Percentiles rank a stretch among this genome's conserved stretches.
Evolutionary conservation across 2,888 invertebrate genomes (phyloP).

Genomic region (Philaethria dido): DNA sequence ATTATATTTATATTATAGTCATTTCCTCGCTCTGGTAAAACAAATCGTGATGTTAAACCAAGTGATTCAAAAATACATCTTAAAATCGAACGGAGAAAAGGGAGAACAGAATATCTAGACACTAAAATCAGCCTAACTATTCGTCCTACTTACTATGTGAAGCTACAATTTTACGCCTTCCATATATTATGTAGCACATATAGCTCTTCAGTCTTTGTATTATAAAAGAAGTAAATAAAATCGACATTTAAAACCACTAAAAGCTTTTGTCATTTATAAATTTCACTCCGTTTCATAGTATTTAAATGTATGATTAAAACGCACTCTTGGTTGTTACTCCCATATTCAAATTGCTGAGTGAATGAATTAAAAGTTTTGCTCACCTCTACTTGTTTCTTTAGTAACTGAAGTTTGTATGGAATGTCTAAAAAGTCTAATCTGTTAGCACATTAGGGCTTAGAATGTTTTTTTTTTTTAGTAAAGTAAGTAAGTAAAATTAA

Average conservation of each 20-base stretch:
- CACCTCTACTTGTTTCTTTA: slow-evolving; percentile 35
- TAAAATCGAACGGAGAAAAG: too few species aligned
- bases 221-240: slow-evolving; percentile 23
- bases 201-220: background rate
- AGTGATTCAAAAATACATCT: too few species aligned
- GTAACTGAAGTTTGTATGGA: slow-evolving; percentile 31
- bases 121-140: too few species aligned
- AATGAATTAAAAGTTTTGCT: slow-evolving; percentile 42
- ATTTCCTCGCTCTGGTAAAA: too few species aligned
- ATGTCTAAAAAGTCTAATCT: slow-evolving; percentile 36
- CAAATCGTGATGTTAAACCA: too few species aligned
- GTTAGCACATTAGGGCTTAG: slow-evolving; percentile 21
- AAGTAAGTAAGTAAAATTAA: background rate
- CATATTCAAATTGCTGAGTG: slow-evolving; percentile 36
- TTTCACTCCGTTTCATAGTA: slow-evolving; percentile 20
- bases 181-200: background rate
- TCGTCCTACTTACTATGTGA: too few species aligned
- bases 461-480: background rate
- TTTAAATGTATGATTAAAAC: slow-evolving; percentile 26
- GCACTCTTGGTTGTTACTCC: slow-evolving; percentile 22
- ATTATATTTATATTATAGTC: too few species aligned
- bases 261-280: slow-evolving; percentile 28
- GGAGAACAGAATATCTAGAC: too few species aligned
- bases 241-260: slow-evolving; percentile 27
- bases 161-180: background rate